Conservation (phyloP, 1,140 invertebrate species). For the Lerema accius region DNA sequence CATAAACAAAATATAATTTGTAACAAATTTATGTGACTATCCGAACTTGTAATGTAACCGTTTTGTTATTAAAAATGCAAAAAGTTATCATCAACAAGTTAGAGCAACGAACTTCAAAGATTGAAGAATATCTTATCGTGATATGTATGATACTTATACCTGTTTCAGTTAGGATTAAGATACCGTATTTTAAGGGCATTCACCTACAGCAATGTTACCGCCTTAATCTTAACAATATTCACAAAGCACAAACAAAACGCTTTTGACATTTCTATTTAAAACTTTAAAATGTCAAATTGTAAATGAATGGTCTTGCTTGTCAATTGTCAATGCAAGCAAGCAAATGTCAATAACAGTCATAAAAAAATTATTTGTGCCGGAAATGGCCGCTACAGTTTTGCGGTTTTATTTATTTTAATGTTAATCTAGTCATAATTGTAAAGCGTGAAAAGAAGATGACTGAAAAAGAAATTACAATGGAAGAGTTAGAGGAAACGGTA, state of each 20-base stretch:
- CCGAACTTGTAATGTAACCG: not conserved
- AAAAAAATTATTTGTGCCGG: not conserved
- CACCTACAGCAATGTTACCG: too few relatives aligned
- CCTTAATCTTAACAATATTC: too few relatives aligned
- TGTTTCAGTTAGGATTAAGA: too few relatives aligned
- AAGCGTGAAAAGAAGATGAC: slow-evolving; percentile 49
- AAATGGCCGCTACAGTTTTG: slow-evolving; percentile 14
- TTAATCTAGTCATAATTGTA: slow-evolving; percentile 28
- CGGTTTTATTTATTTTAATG: slow-evolving; percentile 21
- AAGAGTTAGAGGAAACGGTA: slow-evolving; percentile 66
- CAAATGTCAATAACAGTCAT: not conserved
- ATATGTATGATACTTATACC: too few relatives aligned
- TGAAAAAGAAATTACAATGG: slow-evolving; percentile 64
- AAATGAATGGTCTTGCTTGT: too few relatives aligned
- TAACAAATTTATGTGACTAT: slow-evolving; percentile 1
- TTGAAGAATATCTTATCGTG: too few relatives aligned
- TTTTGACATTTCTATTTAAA: not conserved
- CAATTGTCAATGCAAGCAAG: slow-evolving; percentile 2
- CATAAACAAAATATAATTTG: too few relatives aligned
- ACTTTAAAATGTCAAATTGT: not conserved
- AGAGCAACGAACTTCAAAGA: too few relatives aligned
- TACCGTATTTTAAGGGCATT: too few relatives aligned
- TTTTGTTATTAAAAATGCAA: slow-evolving; percentile 2
- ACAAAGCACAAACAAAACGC: not conserved
- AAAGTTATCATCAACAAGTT: too few relatives aligned